Conservation (phyloP, 2,888 invertebrate species). For the Macrophya alboannulata region DNA sequence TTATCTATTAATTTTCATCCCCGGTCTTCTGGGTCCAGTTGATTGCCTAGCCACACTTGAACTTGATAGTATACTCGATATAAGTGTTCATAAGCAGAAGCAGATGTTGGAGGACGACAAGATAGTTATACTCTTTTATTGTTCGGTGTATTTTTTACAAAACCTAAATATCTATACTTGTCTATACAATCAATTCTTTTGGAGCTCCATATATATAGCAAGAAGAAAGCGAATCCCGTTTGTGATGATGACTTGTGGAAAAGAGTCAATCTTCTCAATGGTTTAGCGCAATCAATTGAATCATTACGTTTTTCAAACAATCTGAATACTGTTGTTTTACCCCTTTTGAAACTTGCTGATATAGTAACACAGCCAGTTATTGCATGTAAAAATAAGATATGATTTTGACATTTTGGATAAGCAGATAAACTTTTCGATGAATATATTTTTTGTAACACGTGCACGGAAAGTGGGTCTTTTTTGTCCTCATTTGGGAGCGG, state of each 20-base stretch:
- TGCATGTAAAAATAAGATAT: constrained; percentile 59
- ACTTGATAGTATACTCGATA: constrained; percentile 62
- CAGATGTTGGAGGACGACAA: constrained; percentile 58
- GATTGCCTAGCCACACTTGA: constrained; percentile 61
- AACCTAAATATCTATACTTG: background rate
- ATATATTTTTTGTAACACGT: too few relatives aligned
- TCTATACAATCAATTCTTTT: background rate
- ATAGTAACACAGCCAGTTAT: constrained; percentile 65
- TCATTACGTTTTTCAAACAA: too few relatives aligned
- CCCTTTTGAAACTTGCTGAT: constrained; percentile 63
- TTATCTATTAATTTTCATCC: constrained; percentile 72
- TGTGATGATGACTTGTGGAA: too few relatives aligned
- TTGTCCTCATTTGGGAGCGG: too few relatives aligned
- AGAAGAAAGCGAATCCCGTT: too few relatives aligned
- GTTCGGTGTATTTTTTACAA: constrained; percentile 56
- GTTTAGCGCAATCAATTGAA: background rate
- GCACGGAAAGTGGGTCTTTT: too few relatives aligned
- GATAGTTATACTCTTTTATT: constrained; percentile 61
- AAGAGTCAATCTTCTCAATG: background rate
- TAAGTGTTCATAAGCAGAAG: constrained; percentile 60
- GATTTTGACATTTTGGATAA: background rate
- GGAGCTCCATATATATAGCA: too few relatives aligned
- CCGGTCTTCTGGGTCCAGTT: constrained; percentile 60
- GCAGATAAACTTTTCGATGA: background rate
- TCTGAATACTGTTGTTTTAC: constrained; percentile 62